Conservation (phyloP, 2,113 vertebrate species). For the Myiopsitta monachus region DNA sequence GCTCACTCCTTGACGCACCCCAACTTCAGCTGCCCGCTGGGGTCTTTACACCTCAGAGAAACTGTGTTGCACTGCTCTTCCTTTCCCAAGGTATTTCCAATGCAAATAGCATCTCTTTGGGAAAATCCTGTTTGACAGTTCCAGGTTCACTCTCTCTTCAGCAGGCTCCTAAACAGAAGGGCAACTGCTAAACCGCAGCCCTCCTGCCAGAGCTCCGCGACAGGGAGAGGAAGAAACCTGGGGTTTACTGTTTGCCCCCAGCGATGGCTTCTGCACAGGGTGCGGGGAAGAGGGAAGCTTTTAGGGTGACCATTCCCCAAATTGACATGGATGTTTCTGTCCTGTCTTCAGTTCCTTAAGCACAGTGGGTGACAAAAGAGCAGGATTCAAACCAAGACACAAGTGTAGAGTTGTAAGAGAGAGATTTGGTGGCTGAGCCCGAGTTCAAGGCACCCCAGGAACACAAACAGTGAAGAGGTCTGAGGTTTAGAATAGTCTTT, state of each 20-base stretch:
- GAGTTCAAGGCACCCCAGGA: background rate
- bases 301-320: background rate
- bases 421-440: background rate
- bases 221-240: background rate
- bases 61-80: background rate
- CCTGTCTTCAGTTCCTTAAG: background rate
- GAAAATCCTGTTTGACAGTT: background rate
- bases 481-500: background rate
- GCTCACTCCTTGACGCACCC: background rate
- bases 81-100: background rate
- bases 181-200: background rate
- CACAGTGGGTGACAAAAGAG: fast-evolving
- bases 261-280: fast-evolving
- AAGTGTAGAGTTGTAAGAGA: background rate
- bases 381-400: background rate
- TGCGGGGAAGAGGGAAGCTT: background rate
- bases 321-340: background rate
- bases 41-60: background rate
- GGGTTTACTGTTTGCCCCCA: background rate
- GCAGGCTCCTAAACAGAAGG: background rate
- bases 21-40: background rate
- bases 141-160: background rate
- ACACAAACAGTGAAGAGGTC: fast-evolving
- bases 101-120: background rate
- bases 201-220: background rate